These are phyloP conservation scores for Enteromius radiatus DNA, from an alignment of 2,797 vertebrate genomes.

Conservation along the genomic window DNA sequence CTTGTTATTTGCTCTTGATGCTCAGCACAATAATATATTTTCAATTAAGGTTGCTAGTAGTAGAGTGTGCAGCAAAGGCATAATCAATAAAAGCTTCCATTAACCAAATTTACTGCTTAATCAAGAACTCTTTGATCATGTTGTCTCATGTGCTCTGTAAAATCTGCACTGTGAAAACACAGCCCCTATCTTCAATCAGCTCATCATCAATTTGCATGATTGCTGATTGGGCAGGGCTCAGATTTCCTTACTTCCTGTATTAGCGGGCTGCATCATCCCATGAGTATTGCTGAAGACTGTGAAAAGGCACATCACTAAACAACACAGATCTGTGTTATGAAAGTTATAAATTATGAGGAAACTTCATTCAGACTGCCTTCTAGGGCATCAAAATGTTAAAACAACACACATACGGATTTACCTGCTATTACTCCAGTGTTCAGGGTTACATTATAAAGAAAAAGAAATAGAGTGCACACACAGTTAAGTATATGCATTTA, in stretches of 20 bases:
- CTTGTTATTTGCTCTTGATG: slow-evolving; percentile 10
- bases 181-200: slow-evolving; percentile 64
- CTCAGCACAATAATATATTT: slow-evolving; percentile 34
- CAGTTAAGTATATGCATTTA: neutral
- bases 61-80: slow-evolving; percentile 3
- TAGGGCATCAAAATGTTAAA: neutral
- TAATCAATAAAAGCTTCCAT: slow-evolving; percentile 41
- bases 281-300: slow-evolving; percentile 19
- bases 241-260: slow-evolving; percentile 63
- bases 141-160: slow-evolving; percentile 30
- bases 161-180: slow-evolving; percentile 55
- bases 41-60: neutral
- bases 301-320: slow-evolving; percentile 14
- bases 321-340: neutral
- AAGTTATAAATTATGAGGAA: neutral
- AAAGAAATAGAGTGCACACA: too few relatives aligned
- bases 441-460: neutral
- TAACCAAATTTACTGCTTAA: slow-evolving; percentile 49
- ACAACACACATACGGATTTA: neutral
- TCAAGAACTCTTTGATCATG: slow-evolving; percentile 56
- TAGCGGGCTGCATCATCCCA: slow-evolving; percentile 42
- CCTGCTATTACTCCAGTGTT: neutral
- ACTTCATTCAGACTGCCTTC: neutral
- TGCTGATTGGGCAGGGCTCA: slow-evolving; percentile 63
- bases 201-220: slow-evolving; percentile 70